Conservation (phyloP, 1,140 invertebrate genomes). For the Whitmania pigra region DNA sequence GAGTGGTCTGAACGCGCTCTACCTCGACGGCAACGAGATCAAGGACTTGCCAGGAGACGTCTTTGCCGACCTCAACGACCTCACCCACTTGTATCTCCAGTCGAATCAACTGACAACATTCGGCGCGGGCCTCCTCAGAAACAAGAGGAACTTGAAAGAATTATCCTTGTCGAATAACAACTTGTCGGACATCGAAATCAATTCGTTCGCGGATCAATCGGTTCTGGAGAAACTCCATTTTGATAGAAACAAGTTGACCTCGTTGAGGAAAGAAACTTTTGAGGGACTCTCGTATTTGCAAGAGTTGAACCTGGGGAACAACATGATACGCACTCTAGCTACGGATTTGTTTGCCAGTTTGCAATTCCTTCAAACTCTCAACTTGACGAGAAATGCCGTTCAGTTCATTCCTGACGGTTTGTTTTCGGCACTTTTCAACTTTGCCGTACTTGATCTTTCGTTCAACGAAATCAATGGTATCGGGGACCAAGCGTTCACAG, state of each 20-base stretch:
- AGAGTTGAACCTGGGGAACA: neutral
- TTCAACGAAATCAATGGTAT: slow-evolving; percentile 14
- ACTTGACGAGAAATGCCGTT: neutral
- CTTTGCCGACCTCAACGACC: slow-evolving; percentile 58
- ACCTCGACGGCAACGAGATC: slow-evolving; percentile 66
- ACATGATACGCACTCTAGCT: neutral
- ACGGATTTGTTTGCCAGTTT: neutral
- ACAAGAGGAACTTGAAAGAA: neutral
- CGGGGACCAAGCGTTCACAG: neutral
- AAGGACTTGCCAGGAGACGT: slow-evolving; percentile 60
- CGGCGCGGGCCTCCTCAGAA: neutral
- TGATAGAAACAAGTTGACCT: slow-evolving; percentile 60
- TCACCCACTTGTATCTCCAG: slow-evolving; percentile 41
- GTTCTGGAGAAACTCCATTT: slow-evolving; percentile 59
- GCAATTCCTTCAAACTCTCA: neutral
- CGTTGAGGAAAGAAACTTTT: slow-evolving; percentile 62
- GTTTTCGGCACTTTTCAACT: neutral
- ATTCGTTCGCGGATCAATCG: slow-evolving; percentile 46
- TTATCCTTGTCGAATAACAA: slow-evolving; percentile 12
- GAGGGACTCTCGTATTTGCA: slow-evolving; percentile 49
- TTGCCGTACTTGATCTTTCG: slow-evolving; percentile 3
- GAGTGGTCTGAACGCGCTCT: slow-evolving; percentile 60
- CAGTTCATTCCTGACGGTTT: neutral
- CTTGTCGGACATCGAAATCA: neutral
- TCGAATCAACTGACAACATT: neutral